A percentile compares a stretch with the other conserved stretches of the same genome.
phyloP scores from a whole-genome alignment of 2,888 invertebrate genomes.

The Melangyna quadrimaculata region DNA sequence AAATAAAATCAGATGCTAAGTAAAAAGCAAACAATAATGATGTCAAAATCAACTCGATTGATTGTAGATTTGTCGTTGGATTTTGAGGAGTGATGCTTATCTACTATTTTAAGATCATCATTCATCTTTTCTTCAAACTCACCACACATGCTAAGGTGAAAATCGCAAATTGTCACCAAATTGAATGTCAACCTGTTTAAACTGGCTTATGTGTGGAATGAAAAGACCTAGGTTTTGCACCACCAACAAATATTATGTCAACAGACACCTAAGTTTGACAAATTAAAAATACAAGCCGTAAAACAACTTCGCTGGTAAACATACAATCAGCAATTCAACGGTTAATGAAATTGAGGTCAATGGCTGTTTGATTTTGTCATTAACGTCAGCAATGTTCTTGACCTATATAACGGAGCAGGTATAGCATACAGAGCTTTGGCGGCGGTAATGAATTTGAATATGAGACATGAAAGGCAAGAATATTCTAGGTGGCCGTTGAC shows the following conservation, averaged over 20 bases:
- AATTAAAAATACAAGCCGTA: constrained; percentile 6
- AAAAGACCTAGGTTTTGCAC: not conserved
- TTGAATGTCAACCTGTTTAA: not conserved
- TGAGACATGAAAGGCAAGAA: not conserved
- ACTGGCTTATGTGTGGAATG: not conserved
- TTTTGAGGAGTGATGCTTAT: not conserved
- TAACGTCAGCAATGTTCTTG: not conserved
- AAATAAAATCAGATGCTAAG: constrained; percentile 19
- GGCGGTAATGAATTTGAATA: not conserved
- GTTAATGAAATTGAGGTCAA: constrained; percentile 2
- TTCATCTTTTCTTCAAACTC: not conserved
- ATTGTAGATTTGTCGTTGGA: not conserved
- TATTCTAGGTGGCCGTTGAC: not conserved
- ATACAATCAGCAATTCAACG: not conserved
- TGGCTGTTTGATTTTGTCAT: not conserved
- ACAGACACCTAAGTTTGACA: constrained; percentile 26
- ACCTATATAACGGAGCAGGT: not conserved
- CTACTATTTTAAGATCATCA: not conserved
- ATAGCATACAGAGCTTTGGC: not conserved
- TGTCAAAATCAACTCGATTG: constrained; percentile 25
- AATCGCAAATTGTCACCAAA: not conserved
- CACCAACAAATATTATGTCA: not conserved
- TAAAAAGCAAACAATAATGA: constrained; percentile 3
- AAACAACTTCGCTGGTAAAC: not conserved
- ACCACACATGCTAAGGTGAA: not conserved